Evolutionary conservation across 2,113 vertebrate genomes (phyloP).

Genomic region (Lampris incognitus): DNA sequence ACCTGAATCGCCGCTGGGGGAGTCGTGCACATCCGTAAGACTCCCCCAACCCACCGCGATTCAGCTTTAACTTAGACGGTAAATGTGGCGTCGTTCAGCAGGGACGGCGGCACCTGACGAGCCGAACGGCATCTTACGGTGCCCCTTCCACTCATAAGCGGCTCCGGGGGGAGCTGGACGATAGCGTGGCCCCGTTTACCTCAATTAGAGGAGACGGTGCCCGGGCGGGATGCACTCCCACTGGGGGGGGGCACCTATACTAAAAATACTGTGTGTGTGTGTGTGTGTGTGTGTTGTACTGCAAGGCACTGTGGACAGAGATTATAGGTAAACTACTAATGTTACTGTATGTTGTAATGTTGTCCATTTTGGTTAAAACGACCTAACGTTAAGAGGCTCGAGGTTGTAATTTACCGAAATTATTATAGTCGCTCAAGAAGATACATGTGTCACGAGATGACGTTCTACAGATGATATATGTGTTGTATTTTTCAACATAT

Average conservation of each 20-base stretch:
- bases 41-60: not conserved
- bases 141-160: constrained; percentile 64
- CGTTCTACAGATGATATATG: not conserved
- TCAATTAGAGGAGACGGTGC: constrained; percentile 27
- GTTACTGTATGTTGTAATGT: constrained; percentile 36
- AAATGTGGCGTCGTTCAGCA: constrained; percentile 35
- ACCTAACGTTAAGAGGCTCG: not conserved
- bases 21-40: not conserved
- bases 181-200: constrained; percentile 32
- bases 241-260: constrained; percentile 31
- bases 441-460: not conserved
- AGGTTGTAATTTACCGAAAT: too few species aligned
- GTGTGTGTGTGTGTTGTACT: constrained; percentile 27
- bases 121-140: constrained; percentile 51
- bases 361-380: constrained; percentile 33
- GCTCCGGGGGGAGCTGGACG: constrained; percentile 31
- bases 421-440: not conserved
- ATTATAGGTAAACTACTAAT: constrained; percentile 4
- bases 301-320: constrained; percentile 18
- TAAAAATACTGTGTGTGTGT: constrained; percentile 52
- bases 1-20: too few species aligned
- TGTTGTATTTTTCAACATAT: too few species aligned
- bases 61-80: not conserved
- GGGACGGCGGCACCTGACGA: constrained; percentile 54
- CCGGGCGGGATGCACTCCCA: constrained; percentile 35